These are phyloP conservation scores for Osedax frankpressi DNA, from an alignment of 2,888 invertebrate genomes.

Conservation along the genomic window DNA sequence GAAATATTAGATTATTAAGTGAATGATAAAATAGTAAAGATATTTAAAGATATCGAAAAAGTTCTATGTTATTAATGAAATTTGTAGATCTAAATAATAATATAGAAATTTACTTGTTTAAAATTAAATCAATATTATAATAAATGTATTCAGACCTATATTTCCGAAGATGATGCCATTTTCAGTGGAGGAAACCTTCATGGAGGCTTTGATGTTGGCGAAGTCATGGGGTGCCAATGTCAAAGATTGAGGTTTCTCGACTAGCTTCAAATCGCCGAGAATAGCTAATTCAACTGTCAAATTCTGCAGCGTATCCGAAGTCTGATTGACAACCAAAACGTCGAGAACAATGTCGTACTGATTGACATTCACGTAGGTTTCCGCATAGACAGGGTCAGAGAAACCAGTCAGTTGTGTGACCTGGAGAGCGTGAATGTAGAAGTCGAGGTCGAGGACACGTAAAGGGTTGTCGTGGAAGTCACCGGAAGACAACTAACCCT, in stretches of 20 bases:
- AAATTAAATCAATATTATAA: too few species aligned
- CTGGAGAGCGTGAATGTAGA: constrained; percentile 34
- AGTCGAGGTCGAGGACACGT: too few species aligned
- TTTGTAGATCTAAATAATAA: too few species aligned
- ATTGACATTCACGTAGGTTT: constrained; percentile 91
- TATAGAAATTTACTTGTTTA: too few species aligned
- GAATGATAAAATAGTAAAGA: too few species aligned
- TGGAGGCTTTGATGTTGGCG: constrained; percentile 92
- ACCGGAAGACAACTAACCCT: constrained; percentile 53
- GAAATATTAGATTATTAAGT: too few species aligned
- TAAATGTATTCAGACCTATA: too few species aligned
- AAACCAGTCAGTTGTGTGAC: constrained; percentile 93
- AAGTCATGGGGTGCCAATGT: constrained; percentile 93
- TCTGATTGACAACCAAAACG: constrained; percentile 87
- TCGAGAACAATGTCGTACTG: constrained; percentile 90
- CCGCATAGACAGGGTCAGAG: constrained; percentile 97
- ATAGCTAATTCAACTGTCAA: constrained; percentile 94
- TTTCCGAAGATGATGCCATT: constrained; percentile 99
- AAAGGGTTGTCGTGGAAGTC: too few species aligned
- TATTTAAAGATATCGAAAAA: too few species aligned
- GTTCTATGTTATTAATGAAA: too few species aligned
- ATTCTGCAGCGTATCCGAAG: constrained; percentile 87
- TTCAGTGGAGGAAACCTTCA: constrained; percentile 92
- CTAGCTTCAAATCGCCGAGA: constrained; percentile 79
- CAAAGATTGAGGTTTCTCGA: constrained; percentile 88